Base-by-base conservation (phyloP, 2,888 invertebrate species). In the Tenthredo distinguenda region DNA sequence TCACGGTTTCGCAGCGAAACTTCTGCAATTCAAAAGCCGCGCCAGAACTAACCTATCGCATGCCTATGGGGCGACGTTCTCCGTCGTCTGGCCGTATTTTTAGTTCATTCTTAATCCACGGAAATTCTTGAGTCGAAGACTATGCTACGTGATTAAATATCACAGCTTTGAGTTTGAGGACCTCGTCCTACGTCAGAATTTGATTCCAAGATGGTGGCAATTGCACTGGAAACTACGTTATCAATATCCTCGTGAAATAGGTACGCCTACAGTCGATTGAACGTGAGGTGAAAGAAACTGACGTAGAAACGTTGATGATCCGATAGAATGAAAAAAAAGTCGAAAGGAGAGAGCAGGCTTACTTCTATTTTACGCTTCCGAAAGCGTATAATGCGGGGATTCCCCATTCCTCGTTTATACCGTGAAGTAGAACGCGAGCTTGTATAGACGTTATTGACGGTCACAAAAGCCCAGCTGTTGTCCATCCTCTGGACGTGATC, bases 401-500 rank as follows among this genome's bases (percentile, higher is more conserved):
- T n/a, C n/a, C 58, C 21, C 58, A 21, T 21, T 58, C 47, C 47
- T 58, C 21, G 7, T 12, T 1, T 26, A 15, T 15, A 34, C 18
- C 6, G 31, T 34, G 21, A 40, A 74, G n/a, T 74, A 12, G 21
- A 43, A 43, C 12, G 21, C 71, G 4, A 74, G 31, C 26, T 4
- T 15, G 76, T 50, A 2, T 50, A 2, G 50, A 34, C 34, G 74
- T 74, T 21, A 10, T 50, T 43, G 72, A 43, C 43, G 55, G 55
- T 77, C 31, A 55, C 15, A 34, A 26, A 26, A 77, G 34, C 31
- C 55, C 77, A 55, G 55, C 55, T 55, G 77, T 77, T 77, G 77
- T 77, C 43, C 76, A 76, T 76, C 37, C 47, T 76, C 76, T 21
- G 21, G 21, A 47, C 47, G 12, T 21, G 26, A 43, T 76, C 76